These are phyloP conservation scores for Patagioenas fasciata DNA, from an alignment of 2,113 vertebrate species.

Conservation along the genomic window DNA sequence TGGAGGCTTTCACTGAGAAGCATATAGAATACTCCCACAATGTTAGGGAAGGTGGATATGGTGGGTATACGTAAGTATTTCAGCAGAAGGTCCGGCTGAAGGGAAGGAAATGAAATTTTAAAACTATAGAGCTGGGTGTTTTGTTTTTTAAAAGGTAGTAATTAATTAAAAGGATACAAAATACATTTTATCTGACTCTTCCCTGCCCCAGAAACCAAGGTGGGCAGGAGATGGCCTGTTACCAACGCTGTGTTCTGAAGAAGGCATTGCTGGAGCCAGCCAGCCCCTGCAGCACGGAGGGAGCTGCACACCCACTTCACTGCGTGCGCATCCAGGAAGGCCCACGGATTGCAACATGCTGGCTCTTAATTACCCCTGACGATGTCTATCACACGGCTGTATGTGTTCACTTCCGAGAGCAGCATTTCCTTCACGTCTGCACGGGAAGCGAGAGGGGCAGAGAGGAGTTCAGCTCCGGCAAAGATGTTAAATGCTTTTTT, in stretches of 20 bases:
- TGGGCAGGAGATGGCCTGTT: background rate
- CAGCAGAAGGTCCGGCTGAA: background rate
- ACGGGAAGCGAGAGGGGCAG: background rate
- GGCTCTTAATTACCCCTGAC: background rate
- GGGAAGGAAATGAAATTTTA: background rate
- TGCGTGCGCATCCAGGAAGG: accelerated
- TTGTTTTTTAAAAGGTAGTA: too few species aligned
- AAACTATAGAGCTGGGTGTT: background rate
- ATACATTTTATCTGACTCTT: background rate
- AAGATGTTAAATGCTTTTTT: background rate
- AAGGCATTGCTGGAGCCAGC: accelerated
- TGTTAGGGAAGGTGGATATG: background rate
- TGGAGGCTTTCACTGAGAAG: background rate
- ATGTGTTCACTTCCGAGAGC: background rate
- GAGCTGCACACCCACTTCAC: accelerated
- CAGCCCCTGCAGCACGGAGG: background rate
- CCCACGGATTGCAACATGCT: accelerated
- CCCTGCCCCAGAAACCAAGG: background rate
- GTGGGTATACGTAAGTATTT: background rate
- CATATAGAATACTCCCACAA: background rate
- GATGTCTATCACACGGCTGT: accelerated
- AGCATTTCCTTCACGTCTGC: background rate
- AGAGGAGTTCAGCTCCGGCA: background rate
- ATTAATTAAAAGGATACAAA: background rate
- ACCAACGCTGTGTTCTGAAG: accelerated